Percentiles rank a stretch among this genome's conserved stretches.
Conservation (phyloP, 2,797 vertebrate species). For the Acropternis orthonyx region DNA sequence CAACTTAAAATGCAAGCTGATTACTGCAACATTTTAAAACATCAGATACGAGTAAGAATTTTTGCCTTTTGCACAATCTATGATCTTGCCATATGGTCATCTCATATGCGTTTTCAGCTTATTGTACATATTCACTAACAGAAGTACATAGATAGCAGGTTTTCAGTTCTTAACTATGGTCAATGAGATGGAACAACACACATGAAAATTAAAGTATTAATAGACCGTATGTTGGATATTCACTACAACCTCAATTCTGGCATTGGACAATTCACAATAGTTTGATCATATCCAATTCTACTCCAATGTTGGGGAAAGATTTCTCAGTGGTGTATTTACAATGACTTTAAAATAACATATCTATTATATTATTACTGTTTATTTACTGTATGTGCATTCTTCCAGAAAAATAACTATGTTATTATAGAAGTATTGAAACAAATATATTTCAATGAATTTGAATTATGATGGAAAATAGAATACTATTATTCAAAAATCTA, state of each 20-base stretch:
- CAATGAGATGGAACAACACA: not conserved
- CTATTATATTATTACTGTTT: not conserved
- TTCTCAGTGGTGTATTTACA: not conserved
- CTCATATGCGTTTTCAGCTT: not conserved
- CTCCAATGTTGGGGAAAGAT: not conserved
- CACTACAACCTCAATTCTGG: not conserved
- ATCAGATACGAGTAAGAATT: not conserved
- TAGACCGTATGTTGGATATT: not conserved
- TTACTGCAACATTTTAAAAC: not conserved
- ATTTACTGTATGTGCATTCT: not conserved
- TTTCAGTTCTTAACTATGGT: not conserved
- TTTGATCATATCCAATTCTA: not conserved
- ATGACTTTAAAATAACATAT: not conserved
- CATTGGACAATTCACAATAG: not conserved
- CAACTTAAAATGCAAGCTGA: conserved; percentile 4
- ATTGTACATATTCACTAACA: not conserved
- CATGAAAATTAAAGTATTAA: not conserved
- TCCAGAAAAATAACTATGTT: not conserved
- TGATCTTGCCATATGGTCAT: not conserved
- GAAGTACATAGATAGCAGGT: not conserved
- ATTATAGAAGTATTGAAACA: not conserved
- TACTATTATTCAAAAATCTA: not conserved
- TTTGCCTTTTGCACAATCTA: not conserved
- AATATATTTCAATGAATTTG: not conserved
- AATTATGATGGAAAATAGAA: not conserved